Conservation (phyloP, 2,797 vertebrate genomes). For the Malacoraja senta region DNA sequence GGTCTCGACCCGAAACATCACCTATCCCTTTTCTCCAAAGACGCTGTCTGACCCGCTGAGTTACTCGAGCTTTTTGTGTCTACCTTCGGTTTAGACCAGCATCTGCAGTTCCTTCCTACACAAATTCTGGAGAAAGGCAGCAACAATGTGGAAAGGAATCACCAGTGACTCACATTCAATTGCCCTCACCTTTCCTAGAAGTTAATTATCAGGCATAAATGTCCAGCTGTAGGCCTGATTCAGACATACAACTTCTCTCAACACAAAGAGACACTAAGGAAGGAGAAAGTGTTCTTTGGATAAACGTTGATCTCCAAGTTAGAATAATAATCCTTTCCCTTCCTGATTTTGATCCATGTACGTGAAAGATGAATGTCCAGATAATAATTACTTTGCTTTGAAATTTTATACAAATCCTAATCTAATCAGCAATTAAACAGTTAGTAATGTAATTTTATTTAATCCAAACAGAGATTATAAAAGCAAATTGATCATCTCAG, state of each 20-base stretch:
- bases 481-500: constrained; percentile 8
- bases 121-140: too few species aligned
- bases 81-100: too few species aligned
- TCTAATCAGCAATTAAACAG: neutral
- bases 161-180: neutral
- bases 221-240: neutral
- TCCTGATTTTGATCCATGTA: neutral
- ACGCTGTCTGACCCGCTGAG: too few species aligned
- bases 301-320: neutral
- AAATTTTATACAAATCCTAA: neutral
- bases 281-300: neutral
- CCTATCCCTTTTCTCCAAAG: too few species aligned
- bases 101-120: too few species aligned
- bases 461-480: constrained; percentile 8
- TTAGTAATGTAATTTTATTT: neutral
- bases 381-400: constrained; percentile 1
- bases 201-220: neutral
- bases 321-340: neutral
- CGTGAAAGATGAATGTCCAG: neutral
- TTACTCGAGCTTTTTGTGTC: too few species aligned
- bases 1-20: too few species aligned
- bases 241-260: neutral
- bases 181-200: neutral
- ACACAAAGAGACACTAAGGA: neutral
- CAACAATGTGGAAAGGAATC: too few species aligned